Evolutionary conservation across 1,140 invertebrate species (phyloP).

Genomic region (Brachionus manjavacas): DNA sequence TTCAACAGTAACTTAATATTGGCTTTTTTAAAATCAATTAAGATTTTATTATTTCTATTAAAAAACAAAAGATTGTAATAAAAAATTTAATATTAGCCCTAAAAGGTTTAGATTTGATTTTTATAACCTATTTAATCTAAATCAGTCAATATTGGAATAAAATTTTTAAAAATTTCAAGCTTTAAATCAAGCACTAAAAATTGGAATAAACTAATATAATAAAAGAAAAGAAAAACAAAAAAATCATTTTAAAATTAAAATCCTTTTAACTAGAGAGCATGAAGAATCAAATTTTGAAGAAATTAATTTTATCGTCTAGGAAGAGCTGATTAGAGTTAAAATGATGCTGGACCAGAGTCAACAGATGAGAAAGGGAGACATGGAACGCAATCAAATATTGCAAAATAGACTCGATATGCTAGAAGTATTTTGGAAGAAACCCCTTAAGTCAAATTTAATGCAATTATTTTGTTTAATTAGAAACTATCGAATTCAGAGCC

Average conservation of each 20-base stretch:
- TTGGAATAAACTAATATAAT: no score
- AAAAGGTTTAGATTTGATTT: no score
- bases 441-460: neutral
- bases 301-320: neutral
- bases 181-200: no score
- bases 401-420: slow-evolving; percentile 23
- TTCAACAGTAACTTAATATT: no score
- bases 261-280: neutral
- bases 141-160: no score
- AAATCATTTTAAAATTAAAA: neutral
- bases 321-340: slow-evolving; percentile 19
- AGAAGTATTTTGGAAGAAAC: neutral
- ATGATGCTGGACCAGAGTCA: slow-evolving; percentile 27
- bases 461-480: neutral
- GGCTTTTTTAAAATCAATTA: no score
- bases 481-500: slow-evolving; percentile 5
- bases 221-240: neutral
- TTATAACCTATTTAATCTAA: no score
- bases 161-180: no score
- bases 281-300: neutral
- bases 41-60: no score
- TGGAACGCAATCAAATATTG: slow-evolving; percentile 28
- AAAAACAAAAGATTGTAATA: no score
- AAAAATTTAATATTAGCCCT: no score
- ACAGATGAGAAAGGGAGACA: slow-evolving; percentile 32